A percentile compares a stretch with the other conserved stretches of the same genome.
phyloP scores from a whole-genome alignment of 2,797 vertebrate species.

The Spinibarbus caldwelli region DNA sequence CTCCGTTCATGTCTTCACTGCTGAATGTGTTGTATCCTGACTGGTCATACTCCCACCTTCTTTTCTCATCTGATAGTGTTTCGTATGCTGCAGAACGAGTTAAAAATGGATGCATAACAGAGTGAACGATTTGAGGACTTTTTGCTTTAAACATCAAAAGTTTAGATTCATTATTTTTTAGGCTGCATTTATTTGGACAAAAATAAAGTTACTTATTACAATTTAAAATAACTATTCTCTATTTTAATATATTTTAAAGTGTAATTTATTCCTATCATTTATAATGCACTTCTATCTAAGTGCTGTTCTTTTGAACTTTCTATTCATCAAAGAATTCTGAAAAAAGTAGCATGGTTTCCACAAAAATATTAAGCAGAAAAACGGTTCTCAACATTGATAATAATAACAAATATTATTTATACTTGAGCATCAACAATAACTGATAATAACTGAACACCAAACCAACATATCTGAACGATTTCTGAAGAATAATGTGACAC shows the following conservation, averaged over 20 bases:
- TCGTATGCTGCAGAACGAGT: constrained; percentile 84
- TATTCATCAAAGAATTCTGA: no score
- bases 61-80: constrained; percentile 89
- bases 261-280: neutral
- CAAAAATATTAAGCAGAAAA: no score
- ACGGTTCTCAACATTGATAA: no score
- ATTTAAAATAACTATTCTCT: neutral
- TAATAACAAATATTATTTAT: neutral
- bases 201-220: neutral
- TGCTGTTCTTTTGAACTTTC: no score
- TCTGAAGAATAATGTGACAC: neutral
- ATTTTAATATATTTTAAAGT: neutral
- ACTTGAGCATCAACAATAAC: no score
- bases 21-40: constrained; percentile 76
- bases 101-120: neutral
- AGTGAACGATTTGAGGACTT: neutral
- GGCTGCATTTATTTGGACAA: neutral
- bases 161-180: neutral
- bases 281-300: no score
- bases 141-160: neutral
- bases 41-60: constrained; percentile 86
- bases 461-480: neutral
- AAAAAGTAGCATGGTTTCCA: no score
- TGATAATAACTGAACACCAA: neutral
- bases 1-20: constrained; percentile 67